phyloP scores from a whole-genome alignment of 2,888 invertebrate genomes.

The Eupithecia inturbata region DNA sequence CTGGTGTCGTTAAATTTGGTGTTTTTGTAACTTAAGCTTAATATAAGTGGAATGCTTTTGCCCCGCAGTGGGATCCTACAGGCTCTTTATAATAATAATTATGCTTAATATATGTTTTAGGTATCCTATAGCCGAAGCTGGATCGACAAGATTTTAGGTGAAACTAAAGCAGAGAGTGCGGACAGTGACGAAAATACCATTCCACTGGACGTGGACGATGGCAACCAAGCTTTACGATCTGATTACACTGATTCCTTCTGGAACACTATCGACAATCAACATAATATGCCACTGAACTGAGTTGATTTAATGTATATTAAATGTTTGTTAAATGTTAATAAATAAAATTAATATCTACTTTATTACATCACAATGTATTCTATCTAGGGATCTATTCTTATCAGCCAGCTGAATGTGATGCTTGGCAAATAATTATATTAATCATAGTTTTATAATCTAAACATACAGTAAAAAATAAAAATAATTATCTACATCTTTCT shows the following conservation, averaged over 20 bases:
- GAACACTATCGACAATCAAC: neutral
- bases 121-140: conserved; percentile 71
- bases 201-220: conserved; percentile 52
- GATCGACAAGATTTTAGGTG: conserved; percentile 67
- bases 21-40: neutral
- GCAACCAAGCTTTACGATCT: neutral
- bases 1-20: neutral
- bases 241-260: neutral
- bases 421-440: neutral
- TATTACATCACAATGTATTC: neutral
- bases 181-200: conserved; percentile 73
- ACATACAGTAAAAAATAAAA: neutral
- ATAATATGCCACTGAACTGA: too few species aligned
- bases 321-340: too few species aligned
- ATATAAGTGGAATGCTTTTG: neutral
- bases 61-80: too few species aligned
- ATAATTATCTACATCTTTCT: neutral
- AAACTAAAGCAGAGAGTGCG: conserved; percentile 60
- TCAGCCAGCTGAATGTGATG: neutral
- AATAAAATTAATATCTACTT: too few species aligned
- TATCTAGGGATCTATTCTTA: neutral
- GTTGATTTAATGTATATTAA: too few species aligned
- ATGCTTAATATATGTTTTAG: conserved; percentile 49
- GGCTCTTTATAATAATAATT: too few species aligned
- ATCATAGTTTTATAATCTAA: neutral